Evolutionary conservation across 2,113 vertebrate species (phyloP), one percentile per base, ranked within the genome.

Genomic region (Channa maculata): DNA sequence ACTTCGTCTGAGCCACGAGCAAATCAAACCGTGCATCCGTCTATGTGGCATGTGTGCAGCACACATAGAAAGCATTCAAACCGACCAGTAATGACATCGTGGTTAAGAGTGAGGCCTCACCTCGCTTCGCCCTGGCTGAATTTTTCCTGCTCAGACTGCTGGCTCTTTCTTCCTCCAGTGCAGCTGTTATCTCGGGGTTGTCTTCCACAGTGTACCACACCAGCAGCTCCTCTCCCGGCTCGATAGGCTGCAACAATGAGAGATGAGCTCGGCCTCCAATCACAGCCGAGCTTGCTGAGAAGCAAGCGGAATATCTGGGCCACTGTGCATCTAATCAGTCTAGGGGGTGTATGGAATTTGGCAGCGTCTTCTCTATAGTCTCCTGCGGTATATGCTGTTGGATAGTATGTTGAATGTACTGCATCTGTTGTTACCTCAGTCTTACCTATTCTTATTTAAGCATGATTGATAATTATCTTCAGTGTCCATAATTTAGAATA

Each of bases 141-240:
- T 93, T 94, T 90, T 92, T 96, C 91, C 95, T 96, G 94, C 85
- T 94, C 75, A 94, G 94, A 86, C 93, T 93, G 94, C 94, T 95
- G 86, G 81, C 88, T 95, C 95, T 94, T 94, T 98, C 97, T 95
- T 98, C 97, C 95, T 98, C 95, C 88, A 96, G 94, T 90, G 96
- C 97, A 94, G 97, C 97, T 92, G 96, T 96, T 97, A 98, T 97
- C 96, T 97, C 96, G 36, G 97, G 95, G 95, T 96, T 96, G 95
- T 97, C 96, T 96, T 97, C 95, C 94, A 96, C 96, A 90, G 96
- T 97, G 96, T 97, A 97, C 96, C 95, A 96, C 91, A 99, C 96
- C 87, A 97, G 93, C 90, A 97, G 95, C 95, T 97, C 97, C 92
- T 97, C 96, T 86, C 95, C 96, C 7, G 95, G 93, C 91, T 93